Base-by-base conservation (phyloP, 2,113 vertebrate species). In the Phrynosoma platyrhinos region DNA sequence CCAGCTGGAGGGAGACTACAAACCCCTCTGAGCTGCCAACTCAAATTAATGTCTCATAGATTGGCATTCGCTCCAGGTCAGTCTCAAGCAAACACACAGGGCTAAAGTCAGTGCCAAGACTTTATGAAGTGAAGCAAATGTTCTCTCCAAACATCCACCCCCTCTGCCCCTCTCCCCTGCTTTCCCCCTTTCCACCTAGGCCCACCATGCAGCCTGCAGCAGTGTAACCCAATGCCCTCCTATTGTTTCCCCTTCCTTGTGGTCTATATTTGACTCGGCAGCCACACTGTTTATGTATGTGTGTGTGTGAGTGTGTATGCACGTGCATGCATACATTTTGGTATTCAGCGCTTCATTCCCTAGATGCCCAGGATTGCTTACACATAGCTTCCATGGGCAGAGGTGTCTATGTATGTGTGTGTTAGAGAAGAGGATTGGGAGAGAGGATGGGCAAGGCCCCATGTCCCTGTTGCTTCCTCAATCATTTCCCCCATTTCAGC, bases 211-310 rank as follows among this genome's bases (percentile, higher is more conserved):
- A 96, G 93, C 92, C 94, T 88, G 92, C 91, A 92, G 93, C 94
- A 92, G 87, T 96, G 95, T 96, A 97, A 97, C 94, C 93, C 93
- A 96, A 96, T 89, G 91, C 95, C 80, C 82, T 8, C 75, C 92
- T 90, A 96, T 96, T 96, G 96, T 97, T 95, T 75, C 92, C 83
- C 88, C 42, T 91, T 93, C 89, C 91, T 92, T 84, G 92, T 88
- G 94, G 87, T 94, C 94, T 95, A 87, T 96, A 95, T 95, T 94
- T 95, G 96, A 95, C 90, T 95, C 82, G 84, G 93, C 25, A 2
- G 94, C 93, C 92, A 91, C 91, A 93, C 86, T 1, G 18, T 88
- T 81, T 90, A 77, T 83, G 58, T 77, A 42, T 21, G 89, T 87
- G 87, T 91, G 81, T 68, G 87, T 87, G 83, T 76, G 72, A 27